Evolutionary conservation across 2,888 invertebrate species (phyloP).

Genomic region (Ligdia adustata): DNA sequence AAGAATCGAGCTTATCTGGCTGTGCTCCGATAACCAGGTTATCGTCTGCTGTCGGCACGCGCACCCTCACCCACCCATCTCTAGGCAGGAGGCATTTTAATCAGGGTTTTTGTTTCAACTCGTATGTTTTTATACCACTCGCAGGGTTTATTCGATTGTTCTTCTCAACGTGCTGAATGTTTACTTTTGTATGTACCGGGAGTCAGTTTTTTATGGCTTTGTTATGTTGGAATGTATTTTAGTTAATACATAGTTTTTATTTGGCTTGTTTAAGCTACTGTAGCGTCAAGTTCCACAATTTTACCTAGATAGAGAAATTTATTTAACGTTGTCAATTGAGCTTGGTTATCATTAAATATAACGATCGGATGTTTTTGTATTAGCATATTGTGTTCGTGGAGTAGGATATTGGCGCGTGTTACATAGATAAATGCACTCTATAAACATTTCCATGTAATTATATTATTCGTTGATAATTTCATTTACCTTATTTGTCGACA

Average conservation of each 20-base stretch:
- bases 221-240: too few relatives aligned
- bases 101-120: too few relatives aligned
- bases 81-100: too few relatives aligned
- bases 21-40: slow-evolving; percentile 5
- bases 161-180: too few relatives aligned
- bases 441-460: slow-evolving; percentile 7
- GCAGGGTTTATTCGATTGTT: too few relatives aligned
- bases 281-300: too few relatives aligned
- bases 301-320: neutral
- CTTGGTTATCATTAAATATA: slow-evolving; percentile 4
- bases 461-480: slow-evolving; percentile 14
- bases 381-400: neutral
- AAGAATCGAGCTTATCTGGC: neutral
- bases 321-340: neutral
- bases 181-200: too few relatives aligned
- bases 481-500: slow-evolving; percentile 18
- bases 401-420: too few relatives aligned
- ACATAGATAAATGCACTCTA: slow-evolving; percentile 11
- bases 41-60: neutral
- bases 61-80: neutral
- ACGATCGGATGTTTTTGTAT: neutral
- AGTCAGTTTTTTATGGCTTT: too few relatives aligned
- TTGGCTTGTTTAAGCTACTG: too few relatives aligned
- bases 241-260: too few relatives aligned
- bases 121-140: too few relatives aligned